Conservation (phyloP, 2,888 invertebrate genomes). For the Tetragnatha montana region DNA sequence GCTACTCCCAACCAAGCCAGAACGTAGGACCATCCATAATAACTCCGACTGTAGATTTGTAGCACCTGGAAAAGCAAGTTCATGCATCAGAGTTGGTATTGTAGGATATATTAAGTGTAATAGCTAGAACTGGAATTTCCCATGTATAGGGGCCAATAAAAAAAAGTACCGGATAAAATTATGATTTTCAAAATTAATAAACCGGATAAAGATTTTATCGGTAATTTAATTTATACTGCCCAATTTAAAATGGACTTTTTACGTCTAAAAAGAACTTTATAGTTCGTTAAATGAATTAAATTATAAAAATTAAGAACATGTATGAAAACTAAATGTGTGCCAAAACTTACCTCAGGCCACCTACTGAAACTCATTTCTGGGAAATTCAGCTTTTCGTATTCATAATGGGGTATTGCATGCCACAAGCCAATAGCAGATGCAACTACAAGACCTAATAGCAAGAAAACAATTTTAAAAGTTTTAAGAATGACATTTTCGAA, state of each 20-base stretch:
- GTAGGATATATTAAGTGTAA: background rate
- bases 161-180: no score
- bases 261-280: no score
- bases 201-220: no score
- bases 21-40: constrained; percentile 97
- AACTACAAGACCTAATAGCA: constrained; percentile 85
- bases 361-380: constrained; percentile 91
- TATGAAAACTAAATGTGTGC: no score
- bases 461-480: background rate
- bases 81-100: background rate
- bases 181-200: no score
- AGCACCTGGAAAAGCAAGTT: constrained; percentile 71
- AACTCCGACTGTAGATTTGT: constrained; percentile 73
- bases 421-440: constrained; percentile 96
- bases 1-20: constrained; percentile 97
- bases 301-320: no score
- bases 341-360: constrained; percentile 80
- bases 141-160: no score
- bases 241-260: no score
- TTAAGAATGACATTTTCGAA: no score
- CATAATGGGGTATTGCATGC: constrained; percentile 97
- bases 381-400: constrained; percentile 94
- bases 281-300: no score
- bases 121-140: background rate
- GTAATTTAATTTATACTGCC: no score